phyloP scores from a whole-genome alignment of 2,113 vertebrate species.

The Natator depressus region DNA sequence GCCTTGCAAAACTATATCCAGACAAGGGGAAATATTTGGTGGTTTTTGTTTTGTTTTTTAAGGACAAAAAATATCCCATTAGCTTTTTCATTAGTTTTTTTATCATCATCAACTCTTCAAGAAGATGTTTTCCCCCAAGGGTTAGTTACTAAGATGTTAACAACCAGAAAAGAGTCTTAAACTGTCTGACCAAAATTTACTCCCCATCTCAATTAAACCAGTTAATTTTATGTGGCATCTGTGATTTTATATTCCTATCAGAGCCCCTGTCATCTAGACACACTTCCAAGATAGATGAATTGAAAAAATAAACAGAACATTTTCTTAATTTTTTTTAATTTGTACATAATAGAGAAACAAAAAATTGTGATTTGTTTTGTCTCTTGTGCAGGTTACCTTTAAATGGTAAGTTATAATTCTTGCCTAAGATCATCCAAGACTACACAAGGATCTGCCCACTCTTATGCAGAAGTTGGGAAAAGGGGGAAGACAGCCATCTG shows the following conservation, averaged over 20 bases:
- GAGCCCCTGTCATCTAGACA: not conserved
- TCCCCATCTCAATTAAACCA: not conserved
- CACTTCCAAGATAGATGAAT: not conserved
- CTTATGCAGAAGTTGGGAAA: not conserved
- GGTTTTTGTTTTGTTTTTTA: accelerated
- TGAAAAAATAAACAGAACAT: not conserved
- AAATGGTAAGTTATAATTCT: not conserved
- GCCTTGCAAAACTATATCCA: not conserved
- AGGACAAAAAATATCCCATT: not conserved
- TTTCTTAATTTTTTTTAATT: too few species aligned
- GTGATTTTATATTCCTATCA: not conserved
- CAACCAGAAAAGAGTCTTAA: not conserved
- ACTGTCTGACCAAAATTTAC: not conserved
- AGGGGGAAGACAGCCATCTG: not conserved
- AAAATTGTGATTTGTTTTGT: not conserved
- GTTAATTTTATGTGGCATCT: not conserved
- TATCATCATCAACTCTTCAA: not conserved
- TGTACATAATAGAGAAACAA: too few species aligned
- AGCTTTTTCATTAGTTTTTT: not conserved
- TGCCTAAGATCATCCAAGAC: not conserved
- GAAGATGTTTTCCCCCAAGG: not conserved
- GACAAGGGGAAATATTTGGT: not conserved
- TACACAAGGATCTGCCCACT: not conserved
- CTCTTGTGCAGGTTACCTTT: not conserved
- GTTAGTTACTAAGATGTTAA: not conserved